Evolutionary conservation across 2,888 invertebrate species (phyloP), one percentile per base, ranked within the genome.

Genomic region (Neria commutata): DNA sequence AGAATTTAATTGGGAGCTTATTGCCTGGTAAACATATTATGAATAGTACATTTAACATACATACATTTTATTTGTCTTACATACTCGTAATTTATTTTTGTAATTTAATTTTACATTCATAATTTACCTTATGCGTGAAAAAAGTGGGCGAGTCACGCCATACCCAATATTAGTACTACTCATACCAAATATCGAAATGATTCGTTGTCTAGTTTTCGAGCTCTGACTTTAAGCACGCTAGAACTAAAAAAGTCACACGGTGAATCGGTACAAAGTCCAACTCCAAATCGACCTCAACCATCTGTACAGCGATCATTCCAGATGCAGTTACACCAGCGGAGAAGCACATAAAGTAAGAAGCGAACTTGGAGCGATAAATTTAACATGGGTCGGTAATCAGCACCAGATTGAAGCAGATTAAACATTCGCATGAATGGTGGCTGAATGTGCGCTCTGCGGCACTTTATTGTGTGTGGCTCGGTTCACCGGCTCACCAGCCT

Each of bases 371-470:
- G 78, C 80, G 76, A 74, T 75, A 78, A 80, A 80, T 80, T 80
- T 80, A 78, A 80, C 80, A 80, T 80, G 80, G 80, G 80, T 80
- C 80, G 80, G 80, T 79, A 79, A 79, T 78, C 80, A 80, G 80
- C n/a, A n/a, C n/a, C n/a, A n/a, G n/a, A n/a, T n/a, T n/a, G 80
- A 80, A 70, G 80, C 79, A 77, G 80, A 80, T 80, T 80, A 80
- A 78, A 77, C 78, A 79, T 80, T 76, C 75, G 74, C 76, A 76
- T 75, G 76, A 73, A 70, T 70, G 67, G 67, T 57, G 21, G 3
- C 29, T 50, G 37, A 37, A 16, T 24, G 6, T 45, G 14, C 17
- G 37, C 40, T 42, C 26, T 6, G 29, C 52, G 4, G 4, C 25
- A 19, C 53, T 29, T 10, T 21, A 23, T 19, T 17, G 68, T 67